These are phyloP conservation scores for Drosophila trapezifrons DNA, from an alignment of 1,140 invertebrate species.

Conservation along the genomic window DNA sequence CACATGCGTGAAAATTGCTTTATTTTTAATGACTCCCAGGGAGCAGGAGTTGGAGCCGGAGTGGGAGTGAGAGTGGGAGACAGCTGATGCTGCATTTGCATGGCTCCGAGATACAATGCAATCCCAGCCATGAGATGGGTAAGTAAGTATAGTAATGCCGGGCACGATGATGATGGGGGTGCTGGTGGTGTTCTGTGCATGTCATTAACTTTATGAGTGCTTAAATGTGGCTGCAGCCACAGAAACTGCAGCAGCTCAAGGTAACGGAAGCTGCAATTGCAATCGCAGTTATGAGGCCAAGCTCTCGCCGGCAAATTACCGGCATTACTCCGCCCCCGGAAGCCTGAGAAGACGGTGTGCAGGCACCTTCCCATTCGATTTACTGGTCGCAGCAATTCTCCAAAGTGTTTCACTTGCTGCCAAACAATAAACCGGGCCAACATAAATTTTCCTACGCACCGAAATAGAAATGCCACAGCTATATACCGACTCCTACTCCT, in stretches of 20 bases:
- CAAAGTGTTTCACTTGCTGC: slow-evolving; percentile 79
- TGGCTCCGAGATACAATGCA: slow-evolving; percentile 38
- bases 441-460: slow-evolving; percentile 62
- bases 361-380: slow-evolving; percentile 35
- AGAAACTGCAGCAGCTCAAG: slow-evolving; percentile 54
- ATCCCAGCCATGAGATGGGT: slow-evolving; percentile 18
- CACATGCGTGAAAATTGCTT: slow-evolving; percentile 81
- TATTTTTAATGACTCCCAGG: slow-evolving; percentile 74
- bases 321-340: slow-evolving; percentile 34
- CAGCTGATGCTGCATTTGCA: slow-evolving; percentile 56
- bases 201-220: slow-evolving; percentile 82
- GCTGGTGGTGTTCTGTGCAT: slow-evolving; percentile 56
- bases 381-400: slow-evolving; percentile 65
- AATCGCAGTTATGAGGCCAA: slow-evolving; percentile 53
- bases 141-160: slow-evolving; percentile 13
- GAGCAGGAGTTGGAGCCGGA: neutral
- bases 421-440: slow-evolving; percentile 71
- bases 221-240: slow-evolving; percentile 57
- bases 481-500: neutral
- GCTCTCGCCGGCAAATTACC: slow-evolving; percentile 51
- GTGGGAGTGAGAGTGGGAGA: slow-evolving; percentile 4
- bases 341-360: neutral
- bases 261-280: slow-evolving; percentile 74
- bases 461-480: slow-evolving; percentile 31
- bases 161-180: slow-evolving; percentile 1